Conservation (phyloP, 2,113 vertebrate species). For the Menura novaehollandiae region DNA sequence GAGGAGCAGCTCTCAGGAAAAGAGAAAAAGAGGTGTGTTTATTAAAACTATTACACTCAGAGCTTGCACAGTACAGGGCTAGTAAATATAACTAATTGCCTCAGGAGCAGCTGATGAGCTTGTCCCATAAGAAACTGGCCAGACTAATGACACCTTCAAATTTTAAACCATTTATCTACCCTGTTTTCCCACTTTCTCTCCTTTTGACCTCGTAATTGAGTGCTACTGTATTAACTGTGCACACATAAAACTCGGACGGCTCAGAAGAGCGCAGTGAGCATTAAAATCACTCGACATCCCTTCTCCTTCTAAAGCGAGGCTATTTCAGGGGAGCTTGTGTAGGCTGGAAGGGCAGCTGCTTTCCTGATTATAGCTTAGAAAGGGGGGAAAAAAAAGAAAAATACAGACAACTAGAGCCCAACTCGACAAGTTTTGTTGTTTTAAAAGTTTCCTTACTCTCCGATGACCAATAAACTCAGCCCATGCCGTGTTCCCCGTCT, state of each 20-base stretch:
- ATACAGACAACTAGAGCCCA: background rate
- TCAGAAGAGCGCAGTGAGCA: background rate
- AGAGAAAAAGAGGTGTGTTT: background rate
- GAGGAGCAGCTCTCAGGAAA: background rate
- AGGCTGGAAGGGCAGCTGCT: background rate
- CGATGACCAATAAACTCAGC: background rate
- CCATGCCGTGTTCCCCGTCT: background rate
- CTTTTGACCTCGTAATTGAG: background rate
- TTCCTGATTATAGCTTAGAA: background rate
- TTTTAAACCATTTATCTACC: background rate
- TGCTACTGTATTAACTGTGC: background rate
- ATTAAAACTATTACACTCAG: background rate
- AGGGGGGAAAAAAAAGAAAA: accelerated
- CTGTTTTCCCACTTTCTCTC: background rate
- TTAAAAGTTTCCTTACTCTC: background rate
- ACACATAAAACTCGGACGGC: background rate
- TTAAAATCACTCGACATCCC: background rate
- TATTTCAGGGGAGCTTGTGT: background rate
- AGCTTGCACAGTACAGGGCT: background rate
- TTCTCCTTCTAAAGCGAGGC: background rate
- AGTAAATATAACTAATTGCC: background rate
- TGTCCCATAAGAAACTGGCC: background rate
- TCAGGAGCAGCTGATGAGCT: background rate
- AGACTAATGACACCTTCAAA: background rate
- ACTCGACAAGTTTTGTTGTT: background rate